Conservation (phyloP, 2,888 invertebrate genomes). For the Drosophila pegasa region DNA sequence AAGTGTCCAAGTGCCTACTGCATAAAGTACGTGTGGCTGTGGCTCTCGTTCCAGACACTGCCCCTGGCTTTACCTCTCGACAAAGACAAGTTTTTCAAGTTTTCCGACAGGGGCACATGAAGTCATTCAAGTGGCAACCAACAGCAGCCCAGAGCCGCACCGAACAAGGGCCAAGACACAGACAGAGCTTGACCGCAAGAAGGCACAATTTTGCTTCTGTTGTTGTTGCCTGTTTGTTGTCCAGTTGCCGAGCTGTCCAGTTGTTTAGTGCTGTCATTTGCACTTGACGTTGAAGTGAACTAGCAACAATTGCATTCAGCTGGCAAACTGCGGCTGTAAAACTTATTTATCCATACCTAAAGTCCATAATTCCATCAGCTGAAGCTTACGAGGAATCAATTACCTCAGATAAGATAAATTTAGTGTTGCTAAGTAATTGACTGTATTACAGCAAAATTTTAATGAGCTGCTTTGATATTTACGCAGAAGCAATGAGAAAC, state of each 20-base stretch:
- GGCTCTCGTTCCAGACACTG: constrained; percentile 41
- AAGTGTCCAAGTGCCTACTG: constrained; percentile 52
- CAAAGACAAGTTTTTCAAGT: constrained; percentile 78
- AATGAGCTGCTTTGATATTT: background rate
- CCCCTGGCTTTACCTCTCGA: constrained; percentile 43
- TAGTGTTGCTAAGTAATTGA: constrained; percentile 13
- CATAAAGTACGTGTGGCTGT: constrained; percentile 64
- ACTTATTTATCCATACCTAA: constrained; percentile 32
- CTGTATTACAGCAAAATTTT: background rate
- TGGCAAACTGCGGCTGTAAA: constrained; percentile 26
- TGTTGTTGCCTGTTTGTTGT: constrained; percentile 21
- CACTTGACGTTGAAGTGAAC: constrained; percentile 70
- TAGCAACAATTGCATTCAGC: constrained; percentile 44
- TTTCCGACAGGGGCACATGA: constrained; percentile 75
- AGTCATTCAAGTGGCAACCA: constrained; percentile 78
- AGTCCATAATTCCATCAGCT: constrained; percentile 53
- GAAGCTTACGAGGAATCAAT: constrained; percentile 68
- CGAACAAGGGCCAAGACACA: constrained; percentile 33
- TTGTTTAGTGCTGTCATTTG: constrained; percentile 67
- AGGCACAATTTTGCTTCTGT: constrained; percentile 40
- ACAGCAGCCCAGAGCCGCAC: constrained; percentile 52
- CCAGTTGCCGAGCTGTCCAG: constrained; percentile 32
- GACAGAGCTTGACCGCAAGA: constrained; percentile 61
- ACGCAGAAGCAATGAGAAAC: background rate
- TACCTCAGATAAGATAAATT: constrained; percentile 69